phyloP scores from a whole-genome alignment of 37 sponge, comb jelly and placozoan genomes.

The Cladorhizidae sp. region DNA sequence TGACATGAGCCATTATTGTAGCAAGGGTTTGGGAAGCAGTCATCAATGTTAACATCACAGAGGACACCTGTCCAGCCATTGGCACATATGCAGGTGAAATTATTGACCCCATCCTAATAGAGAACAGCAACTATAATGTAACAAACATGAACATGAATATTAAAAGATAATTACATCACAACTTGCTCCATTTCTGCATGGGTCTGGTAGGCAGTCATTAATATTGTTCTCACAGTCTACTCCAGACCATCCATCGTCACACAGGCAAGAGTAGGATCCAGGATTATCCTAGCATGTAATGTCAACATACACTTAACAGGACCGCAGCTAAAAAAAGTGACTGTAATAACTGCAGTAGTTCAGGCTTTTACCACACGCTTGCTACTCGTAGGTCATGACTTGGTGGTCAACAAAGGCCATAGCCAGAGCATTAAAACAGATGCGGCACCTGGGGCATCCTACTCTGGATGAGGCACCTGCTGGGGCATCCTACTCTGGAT shows the following conservation, averaged over 20 bases:
- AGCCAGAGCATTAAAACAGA: no score
- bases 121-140: neutral
- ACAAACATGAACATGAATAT: neutral
- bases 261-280: constrained; percentile 31
- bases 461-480: no score
- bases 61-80: constrained; percentile 40
- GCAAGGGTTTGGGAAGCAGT: constrained; percentile 29
- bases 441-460: no score
- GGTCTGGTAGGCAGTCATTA: constrained; percentile 42
- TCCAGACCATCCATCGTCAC: constrained; percentile 48
- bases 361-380: no score
- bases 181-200: constrained; percentile 53
- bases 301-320: no score
- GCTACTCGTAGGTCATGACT: no score
- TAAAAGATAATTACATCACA: constrained; percentile 27
- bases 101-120: constrained; percentile 6
- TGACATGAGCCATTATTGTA: neutral
- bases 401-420: no score
- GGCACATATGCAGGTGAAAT: constrained; percentile 14
- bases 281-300: constrained; percentile 18
- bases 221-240: constrained; percentile 36
- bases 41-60: constrained; percentile 50
- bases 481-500: no score
- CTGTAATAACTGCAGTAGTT: no score
- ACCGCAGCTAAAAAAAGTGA: no score